These are phyloP conservation scores for Rhinopomastus cyanomelas DNA, from an alignment of 2,113 vertebrate species.

Conservation along the genomic window DNA sequence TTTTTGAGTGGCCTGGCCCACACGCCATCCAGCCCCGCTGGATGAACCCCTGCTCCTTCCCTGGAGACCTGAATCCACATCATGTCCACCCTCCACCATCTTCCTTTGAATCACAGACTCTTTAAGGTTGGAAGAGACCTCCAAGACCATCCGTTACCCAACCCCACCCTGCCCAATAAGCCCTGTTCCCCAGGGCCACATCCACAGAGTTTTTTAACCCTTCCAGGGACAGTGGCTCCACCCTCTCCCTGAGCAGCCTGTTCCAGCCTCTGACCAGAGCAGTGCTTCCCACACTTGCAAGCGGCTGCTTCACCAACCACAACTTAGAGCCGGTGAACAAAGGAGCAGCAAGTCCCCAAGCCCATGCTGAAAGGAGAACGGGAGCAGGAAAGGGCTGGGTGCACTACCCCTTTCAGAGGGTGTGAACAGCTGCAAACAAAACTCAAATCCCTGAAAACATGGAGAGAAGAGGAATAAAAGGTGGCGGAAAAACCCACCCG, in stretches of 20 bases:
- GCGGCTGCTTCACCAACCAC: not conserved
- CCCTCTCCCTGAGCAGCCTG: too few species aligned
- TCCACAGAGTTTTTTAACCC: too few species aligned
- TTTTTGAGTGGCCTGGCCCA: not conserved
- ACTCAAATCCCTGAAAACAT: slow-evolving; percentile 9
- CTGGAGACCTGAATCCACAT: not conserved
- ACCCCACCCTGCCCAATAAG: too few species aligned
- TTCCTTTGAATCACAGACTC: accelerated
- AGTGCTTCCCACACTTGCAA: accelerated
- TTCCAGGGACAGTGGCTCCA: too few species aligned
- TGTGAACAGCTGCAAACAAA: not conserved
- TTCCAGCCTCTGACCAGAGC: accelerated
- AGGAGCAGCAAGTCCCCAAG: not conserved
- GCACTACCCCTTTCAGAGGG: not conserved
- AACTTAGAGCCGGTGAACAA: not conserved
- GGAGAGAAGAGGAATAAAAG: slow-evolving; percentile 47
- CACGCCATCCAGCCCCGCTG: too few species aligned
- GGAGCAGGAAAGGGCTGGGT: not conserved
- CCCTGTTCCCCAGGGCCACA: too few species aligned
- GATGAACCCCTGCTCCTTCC: not conserved
- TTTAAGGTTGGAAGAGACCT: too few species aligned
- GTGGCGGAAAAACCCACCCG: slow-evolving; percentile 12
- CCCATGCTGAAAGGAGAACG: not conserved
- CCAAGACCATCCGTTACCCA: too few species aligned
- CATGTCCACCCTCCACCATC: not conserved